Conservation (phyloP, 2,113 vertebrate genomes). For the Callorhinus ursinus region DNA sequence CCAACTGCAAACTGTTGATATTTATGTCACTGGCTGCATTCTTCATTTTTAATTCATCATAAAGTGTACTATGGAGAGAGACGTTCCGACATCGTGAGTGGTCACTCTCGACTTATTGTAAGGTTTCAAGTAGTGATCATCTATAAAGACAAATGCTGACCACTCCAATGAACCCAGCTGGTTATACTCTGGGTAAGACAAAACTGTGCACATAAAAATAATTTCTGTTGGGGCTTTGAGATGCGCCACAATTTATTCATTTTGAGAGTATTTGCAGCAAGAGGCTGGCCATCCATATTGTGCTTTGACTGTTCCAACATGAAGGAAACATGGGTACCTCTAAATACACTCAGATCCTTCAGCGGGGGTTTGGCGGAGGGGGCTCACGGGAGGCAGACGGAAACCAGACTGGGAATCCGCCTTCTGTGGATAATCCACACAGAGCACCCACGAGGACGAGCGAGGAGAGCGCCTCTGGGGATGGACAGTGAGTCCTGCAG, state of each 20-base stretch:
- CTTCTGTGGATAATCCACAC: neutral
- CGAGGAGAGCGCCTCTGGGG: too few species aligned
- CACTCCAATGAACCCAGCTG: neutral
- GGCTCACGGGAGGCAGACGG: neutral
- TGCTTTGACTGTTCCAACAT: neutral
- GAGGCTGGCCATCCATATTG: neutral
- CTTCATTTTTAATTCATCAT: neutral
- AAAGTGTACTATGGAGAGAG: neutral
- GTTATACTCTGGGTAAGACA: neutral
- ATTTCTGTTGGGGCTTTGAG: neutral
- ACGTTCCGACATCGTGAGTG: neutral
- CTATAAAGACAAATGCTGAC: neutral
- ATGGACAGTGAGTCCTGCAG: neutral
- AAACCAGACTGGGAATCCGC: neutral
- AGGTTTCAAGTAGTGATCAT: neutral
- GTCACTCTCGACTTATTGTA: neutral
- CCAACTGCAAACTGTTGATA: neutral
- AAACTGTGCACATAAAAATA: neutral
- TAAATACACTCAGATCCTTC: neutral
- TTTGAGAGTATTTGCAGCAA: neutral
- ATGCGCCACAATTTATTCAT: neutral
- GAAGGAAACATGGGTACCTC: neutral
- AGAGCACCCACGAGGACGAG: accelerated
- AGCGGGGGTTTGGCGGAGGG: neutral
- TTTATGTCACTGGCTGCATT: neutral